These are phyloP conservation scores for Gallinago stenura DNA, from an alignment of 2,797 vertebrate species.

Conservation along the genomic window DNA sequence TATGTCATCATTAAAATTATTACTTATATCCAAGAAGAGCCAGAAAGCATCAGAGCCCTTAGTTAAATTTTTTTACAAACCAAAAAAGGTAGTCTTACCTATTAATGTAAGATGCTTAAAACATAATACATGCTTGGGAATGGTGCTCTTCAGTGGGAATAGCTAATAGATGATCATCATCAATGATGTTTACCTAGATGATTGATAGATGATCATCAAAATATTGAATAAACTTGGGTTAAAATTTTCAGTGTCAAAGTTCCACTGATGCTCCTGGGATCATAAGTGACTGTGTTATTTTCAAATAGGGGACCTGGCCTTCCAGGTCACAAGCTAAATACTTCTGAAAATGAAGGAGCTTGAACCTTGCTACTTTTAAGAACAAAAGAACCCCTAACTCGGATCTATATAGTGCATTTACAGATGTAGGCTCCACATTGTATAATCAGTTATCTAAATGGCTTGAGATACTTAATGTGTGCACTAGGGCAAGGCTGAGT, in stretches of 20 bases:
- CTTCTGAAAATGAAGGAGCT: not conserved
- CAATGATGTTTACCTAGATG: not conserved
- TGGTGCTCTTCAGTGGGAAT: not conserved
- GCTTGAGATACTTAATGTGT: not conserved
- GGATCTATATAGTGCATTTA: not conserved
- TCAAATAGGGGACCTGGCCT: not conserved
- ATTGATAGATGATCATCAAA: not conserved
- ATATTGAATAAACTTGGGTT: not conserved
- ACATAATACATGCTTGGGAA: not conserved
- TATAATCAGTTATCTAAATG: not conserved
- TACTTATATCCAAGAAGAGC: not conserved
- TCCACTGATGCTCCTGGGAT: not conserved
- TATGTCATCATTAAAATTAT: not conserved
- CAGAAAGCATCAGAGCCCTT: not conserved
- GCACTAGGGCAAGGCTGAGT: not conserved
- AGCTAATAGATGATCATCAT: not conserved
- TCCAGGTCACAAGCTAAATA: not conserved
- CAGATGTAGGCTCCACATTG: not conserved
- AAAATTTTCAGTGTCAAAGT: not conserved
- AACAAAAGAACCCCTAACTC: not conserved
- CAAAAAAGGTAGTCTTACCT: not conserved
- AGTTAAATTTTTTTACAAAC: not conserved
- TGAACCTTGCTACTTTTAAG: not conserved
- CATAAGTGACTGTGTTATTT: not conserved
- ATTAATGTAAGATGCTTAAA: not conserved